These are phyloP conservation scores for Philereme vetulata DNA, from an alignment of 2,888 invertebrate species.

Conservation along the genomic window DNA sequence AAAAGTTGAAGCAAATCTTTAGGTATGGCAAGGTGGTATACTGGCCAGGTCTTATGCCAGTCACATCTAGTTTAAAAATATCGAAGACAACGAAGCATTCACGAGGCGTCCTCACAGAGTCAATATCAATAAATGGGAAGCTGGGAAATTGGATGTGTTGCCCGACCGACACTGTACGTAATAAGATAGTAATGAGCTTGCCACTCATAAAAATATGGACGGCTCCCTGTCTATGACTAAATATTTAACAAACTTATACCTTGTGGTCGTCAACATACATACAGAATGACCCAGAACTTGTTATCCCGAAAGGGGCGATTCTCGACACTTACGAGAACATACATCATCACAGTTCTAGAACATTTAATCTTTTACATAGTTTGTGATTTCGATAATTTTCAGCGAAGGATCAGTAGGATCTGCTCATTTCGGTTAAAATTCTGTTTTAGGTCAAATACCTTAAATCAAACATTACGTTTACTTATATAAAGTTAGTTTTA, in stretches of 20 bases:
- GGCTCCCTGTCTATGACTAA: slow-evolving; percentile 73
- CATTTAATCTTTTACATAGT: too few species aligned
- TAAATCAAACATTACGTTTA: too few species aligned
- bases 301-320: too few species aligned
- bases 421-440: too few species aligned
- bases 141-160: slow-evolving; percentile 83
- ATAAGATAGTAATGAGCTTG: slow-evolving; percentile 81
- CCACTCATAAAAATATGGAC: slow-evolving; percentile 79
- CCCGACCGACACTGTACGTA: slow-evolving; percentile 70
- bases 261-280: slow-evolving; percentile 2
- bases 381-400: too few species aligned
- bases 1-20: too few species aligned
- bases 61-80: slow-evolving; percentile 52
- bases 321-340: too few species aligned
- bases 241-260: slow-evolving; percentile 67
- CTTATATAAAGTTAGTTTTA: too few species aligned
- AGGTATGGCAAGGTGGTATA: too few species aligned
- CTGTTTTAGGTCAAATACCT: too few species aligned
- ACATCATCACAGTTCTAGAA: too few species aligned
- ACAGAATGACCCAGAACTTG: neutral
- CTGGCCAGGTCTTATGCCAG: neutral
- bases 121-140: slow-evolving; percentile 84
- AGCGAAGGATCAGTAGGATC: too few species aligned
- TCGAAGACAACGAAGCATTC: slow-evolving; percentile 58
- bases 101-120: slow-evolving; percentile 77